Evolutionary conservation across 2,888 invertebrate species (phyloP).

Genomic region (Pherbina coryleti): DNA sequence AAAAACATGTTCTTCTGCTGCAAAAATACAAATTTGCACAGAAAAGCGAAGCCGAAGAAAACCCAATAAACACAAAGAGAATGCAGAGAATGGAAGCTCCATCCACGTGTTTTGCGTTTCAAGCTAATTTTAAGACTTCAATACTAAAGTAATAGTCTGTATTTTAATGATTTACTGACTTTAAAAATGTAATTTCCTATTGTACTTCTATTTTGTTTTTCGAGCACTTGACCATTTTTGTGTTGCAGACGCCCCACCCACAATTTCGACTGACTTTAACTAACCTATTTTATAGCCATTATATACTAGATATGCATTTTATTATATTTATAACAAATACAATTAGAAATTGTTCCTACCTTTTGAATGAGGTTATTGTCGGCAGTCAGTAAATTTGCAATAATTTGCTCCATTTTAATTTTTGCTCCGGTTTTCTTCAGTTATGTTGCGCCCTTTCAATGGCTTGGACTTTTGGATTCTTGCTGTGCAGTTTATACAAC

Average conservation of each 20-base stretch:
- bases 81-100: not conserved
- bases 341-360: constrained; percentile 67
- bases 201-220: too few relatives aligned
- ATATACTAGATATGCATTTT: not conserved
- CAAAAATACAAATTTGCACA: constrained; percentile 3
- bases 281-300: not conserved
- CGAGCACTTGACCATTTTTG: too few relatives aligned
- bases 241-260: not conserved
- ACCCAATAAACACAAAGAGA: not conserved
- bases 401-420: constrained; percentile 73
- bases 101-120: constrained; percentile 13
- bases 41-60: not conserved
- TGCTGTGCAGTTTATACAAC: not conserved
- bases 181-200: too few relatives aligned
- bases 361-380: constrained; percentile 74
- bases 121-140: too few relatives aligned
- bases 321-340: not conserved
- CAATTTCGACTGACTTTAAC: not conserved
- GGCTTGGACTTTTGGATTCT: not conserved
- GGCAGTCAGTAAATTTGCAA: constrained; percentile 74
- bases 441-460: not conserved
- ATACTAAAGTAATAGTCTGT: too few relatives aligned
- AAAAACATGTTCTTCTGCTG: not conserved
- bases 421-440: constrained; percentile 12
- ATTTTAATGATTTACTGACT: too few relatives aligned